A percentile compares a stretch with the other conserved stretches of the same genome.
phyloP scores from a whole-genome alignment of 2,797 vertebrate genomes.

The Spatula clypeata region DNA sequence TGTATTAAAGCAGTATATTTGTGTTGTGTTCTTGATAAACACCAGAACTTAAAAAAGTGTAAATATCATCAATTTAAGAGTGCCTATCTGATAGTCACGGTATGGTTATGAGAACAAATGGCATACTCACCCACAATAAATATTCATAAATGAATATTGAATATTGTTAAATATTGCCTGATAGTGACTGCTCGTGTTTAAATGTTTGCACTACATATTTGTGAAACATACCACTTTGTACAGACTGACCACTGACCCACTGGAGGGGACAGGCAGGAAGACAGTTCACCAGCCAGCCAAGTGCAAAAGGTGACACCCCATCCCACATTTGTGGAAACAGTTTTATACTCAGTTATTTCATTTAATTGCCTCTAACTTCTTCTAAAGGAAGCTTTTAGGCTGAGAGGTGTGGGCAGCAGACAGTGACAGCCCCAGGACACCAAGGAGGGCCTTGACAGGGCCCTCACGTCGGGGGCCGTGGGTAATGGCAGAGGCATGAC shows the following conservation, averaged over 20 bases:
- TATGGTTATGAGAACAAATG: neutral
- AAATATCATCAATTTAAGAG: neutral
- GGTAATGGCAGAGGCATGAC: too few species aligned
- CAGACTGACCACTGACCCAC: rapidly evolving
- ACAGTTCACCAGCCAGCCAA: neutral
- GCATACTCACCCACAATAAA: neutral
- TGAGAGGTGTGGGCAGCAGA: neutral
- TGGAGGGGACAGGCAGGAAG: neutral
- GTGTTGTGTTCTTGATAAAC: neutral
- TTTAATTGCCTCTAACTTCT: neutral
- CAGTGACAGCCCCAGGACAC: neutral
- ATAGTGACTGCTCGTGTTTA: neutral
- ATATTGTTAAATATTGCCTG: too few species aligned
- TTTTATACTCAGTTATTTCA: neutral
- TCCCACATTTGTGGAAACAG: neutral
- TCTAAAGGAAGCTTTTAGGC: neutral
- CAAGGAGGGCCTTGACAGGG: too few species aligned
- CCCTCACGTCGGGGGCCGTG: neutral
- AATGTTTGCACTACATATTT: neutral
- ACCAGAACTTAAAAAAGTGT: neutral
- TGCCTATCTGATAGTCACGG: neutral
- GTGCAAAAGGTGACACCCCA: neutral
- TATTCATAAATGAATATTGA: too few species aligned
- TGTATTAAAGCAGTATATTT: neutral
- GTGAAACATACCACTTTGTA: neutral